Evolutionary conservation across 2,888 invertebrate genomes (phyloP), one percentile per base, ranked within the genome.

Genomic region (Phania funesta): DNA sequence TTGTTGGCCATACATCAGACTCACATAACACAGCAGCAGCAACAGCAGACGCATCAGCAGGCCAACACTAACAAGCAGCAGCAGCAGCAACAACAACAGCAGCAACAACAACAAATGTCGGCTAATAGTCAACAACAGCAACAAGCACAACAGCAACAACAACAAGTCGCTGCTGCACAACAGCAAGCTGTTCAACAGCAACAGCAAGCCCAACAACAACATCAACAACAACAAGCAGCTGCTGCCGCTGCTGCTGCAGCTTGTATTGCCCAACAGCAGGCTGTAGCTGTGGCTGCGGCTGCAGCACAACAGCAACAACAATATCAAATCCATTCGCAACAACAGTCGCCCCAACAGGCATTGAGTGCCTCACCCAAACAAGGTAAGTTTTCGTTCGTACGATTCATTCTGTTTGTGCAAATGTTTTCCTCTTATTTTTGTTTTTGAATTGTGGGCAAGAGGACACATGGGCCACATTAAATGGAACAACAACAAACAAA

Each of bases 1-100:
- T 85, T 91, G 85, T 85, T 91, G 86, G 91, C 91, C 84, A 91
- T 91, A 85, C 91, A 91, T 87, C 91, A 91, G 86, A 90, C 91
- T 85, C 91, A 91, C 80, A 84, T 91, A 84, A 73, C 85, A 65
- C 88, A 88, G 71, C 88, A 87, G 73, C 88, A 90, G 84, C 89
- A 89, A 75, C 87, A 87, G 58, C 86, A 86, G 41, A 84, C 85
- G 83, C 89, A 88, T 77, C 90, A 89, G 75, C 86, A 89, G 80
- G 87, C 86, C 58, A 89, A 88, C 84, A 86, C 86, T 48, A 85
- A 85, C n/a, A 87, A 87, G 77, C 86, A 87, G 56, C 85, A 85
- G 62, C 86, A 85, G 65, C 86, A 85, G 46, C 87, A 87, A 54
- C 83, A 86, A 81, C 87, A 87, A 41, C 85, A 85, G 46, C 84